These are phyloP conservation scores for Eremophila alpestris DNA, from an alignment of 2,797 vertebrate species.

Conservation along the genomic window DNA sequence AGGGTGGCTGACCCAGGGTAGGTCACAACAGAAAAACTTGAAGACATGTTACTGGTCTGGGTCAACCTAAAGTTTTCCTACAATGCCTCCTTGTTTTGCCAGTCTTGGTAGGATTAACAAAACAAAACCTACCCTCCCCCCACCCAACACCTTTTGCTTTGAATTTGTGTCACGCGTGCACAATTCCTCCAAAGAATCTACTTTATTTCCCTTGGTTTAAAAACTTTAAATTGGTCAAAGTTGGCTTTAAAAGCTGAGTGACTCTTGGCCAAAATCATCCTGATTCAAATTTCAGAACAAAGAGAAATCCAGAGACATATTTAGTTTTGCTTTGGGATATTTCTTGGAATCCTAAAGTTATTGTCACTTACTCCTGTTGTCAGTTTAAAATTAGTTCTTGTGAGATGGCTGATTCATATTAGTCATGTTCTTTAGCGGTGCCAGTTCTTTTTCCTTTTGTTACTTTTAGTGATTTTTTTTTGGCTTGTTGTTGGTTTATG, in stretches of 20 bases:
- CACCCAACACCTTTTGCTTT: neutral
- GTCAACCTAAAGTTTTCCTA: neutral
- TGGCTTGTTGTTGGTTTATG: neutral
- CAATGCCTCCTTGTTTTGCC: neutral
- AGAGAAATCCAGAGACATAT: neutral
- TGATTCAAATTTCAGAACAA: conserved; percentile 6
- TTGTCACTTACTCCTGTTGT: neutral
- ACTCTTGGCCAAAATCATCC: neutral
- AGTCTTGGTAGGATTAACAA: neutral
- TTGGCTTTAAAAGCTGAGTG: neutral
- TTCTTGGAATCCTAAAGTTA: neutral
- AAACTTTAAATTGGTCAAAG: neutral
- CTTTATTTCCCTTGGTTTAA: neutral
- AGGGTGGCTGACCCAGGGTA: neutral
- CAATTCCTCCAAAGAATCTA: neutral
- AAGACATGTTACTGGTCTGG: neutral
- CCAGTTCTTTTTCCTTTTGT: neutral
- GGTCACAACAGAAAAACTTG: neutral
- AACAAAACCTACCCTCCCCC: neutral
- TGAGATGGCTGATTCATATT: neutral
- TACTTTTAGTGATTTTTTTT: neutral
- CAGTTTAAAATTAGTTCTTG: neutral
- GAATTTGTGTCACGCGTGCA: neutral
- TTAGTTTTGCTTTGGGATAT: neutral
- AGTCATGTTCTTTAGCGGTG: neutral